Evolutionary conservation across 2,113 vertebrate genomes (phyloP).

Genomic region (Camelus dromedarius): DNA sequence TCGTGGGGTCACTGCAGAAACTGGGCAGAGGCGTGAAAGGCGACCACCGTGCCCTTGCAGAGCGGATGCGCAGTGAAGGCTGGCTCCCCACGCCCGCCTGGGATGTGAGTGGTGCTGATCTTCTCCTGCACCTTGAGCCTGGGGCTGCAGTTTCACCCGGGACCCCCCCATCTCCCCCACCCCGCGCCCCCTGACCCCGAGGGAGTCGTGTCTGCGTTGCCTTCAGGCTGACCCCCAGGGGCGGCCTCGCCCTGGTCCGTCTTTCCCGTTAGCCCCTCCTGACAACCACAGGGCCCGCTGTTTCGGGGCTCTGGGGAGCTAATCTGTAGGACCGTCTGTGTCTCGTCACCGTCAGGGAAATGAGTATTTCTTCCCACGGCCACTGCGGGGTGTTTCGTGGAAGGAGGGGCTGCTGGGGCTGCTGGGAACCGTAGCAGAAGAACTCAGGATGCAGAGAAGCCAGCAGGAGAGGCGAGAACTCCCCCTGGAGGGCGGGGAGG

Average conservation of each 20-base stretch:
- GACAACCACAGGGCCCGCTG: no score
- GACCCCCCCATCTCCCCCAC: no score
- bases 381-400: neutral
- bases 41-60: fast-evolving
- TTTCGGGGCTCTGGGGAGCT: neutral
- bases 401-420: neutral
- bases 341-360: neutral
- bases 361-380: fast-evolving
- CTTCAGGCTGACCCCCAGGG: neutral
- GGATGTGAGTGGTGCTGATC: no score
- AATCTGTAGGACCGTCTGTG: fast-evolving
- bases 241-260: fast-evolving
- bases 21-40: fast-evolving
- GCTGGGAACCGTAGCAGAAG: neutral
- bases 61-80: fast-evolving
- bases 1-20: fast-evolving
- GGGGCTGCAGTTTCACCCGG: neutral
- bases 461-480: neutral
- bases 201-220: neutral
- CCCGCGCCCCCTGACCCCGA: neutral
- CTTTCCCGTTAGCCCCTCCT: fast-evolving
- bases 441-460: neutral
- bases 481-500: fast-evolving
- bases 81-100: neutral
- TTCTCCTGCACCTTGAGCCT: neutral